Conservation (phyloP, 1,140 invertebrate species). For the Drosophila sproati region DNA sequence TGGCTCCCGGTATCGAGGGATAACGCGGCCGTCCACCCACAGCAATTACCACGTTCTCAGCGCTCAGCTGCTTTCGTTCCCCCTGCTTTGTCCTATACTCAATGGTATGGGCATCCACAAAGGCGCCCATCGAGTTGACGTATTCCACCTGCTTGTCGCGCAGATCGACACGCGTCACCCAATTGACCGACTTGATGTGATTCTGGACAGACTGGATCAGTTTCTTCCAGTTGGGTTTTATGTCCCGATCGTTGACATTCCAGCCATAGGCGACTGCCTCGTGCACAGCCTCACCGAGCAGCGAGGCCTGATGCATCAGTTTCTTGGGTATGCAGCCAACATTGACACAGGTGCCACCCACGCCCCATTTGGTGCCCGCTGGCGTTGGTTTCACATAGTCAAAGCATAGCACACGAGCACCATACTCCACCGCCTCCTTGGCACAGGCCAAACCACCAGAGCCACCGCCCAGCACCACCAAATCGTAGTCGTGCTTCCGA, state of each 20-base stretch:
- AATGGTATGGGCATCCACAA: slow-evolving; percentile 92
- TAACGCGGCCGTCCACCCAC: slow-evolving; percentile 96
- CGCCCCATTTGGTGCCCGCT: slow-evolving; percentile 93
- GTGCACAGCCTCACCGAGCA: slow-evolving; percentile 93
- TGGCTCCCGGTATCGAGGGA: slow-evolving; percentile 93
- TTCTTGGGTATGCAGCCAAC: slow-evolving; percentile 99
- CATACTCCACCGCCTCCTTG: slow-evolving; percentile 93
- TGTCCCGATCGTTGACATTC: slow-evolving; percentile 88
- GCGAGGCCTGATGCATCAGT: slow-evolving; percentile 97
- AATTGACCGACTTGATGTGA: slow-evolving; percentile 96
- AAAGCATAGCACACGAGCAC: slow-evolving; percentile 95
- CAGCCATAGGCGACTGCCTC: slow-evolving; percentile 93
- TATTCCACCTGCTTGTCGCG: slow-evolving; percentile 97
- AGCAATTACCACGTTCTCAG: slow-evolving; percentile 94
- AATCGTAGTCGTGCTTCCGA: slow-evolving; percentile 90
- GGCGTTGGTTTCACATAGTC: slow-evolving; percentile 97
- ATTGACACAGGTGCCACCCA: slow-evolving; percentile 98
- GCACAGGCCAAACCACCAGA: slow-evolving; percentile 97
- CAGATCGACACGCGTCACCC: slow-evolving; percentile 94
- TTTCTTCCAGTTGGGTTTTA: slow-evolving; percentile 90
- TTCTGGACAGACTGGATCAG: slow-evolving; percentile 91
- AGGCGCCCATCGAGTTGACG: slow-evolving; percentile 94
- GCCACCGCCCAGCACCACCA: slow-evolving; percentile 97
- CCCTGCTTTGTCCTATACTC: slow-evolving; percentile 91
- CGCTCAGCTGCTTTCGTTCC: slow-evolving; percentile 90